Percentiles rank a stretch among this genome's conserved stretches.
Evolutionary conservation across 2,888 invertebrate genomes (phyloP).

Genomic region (Empis livida): DNA sequence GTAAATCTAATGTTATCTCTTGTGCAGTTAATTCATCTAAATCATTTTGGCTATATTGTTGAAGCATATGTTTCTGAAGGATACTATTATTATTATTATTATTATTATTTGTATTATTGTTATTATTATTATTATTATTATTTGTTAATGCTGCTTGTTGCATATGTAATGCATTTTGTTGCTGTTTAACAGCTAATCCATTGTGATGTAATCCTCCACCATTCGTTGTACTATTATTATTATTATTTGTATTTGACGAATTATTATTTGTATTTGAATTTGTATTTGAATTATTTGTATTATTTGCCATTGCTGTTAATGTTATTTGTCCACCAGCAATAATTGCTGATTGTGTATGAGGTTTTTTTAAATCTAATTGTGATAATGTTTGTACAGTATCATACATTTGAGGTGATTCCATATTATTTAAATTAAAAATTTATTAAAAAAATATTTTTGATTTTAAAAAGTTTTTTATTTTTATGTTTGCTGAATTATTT

Average conservation of each 20-base stretch:
- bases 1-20: constrained; percentile 83
- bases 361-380: constrained; percentile 35
- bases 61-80: constrained; percentile 47
- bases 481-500: not conserved
- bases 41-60: constrained; percentile 67
- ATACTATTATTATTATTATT: constrained; percentile 31
- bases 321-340: constrained; percentile 31
- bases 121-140: constrained; percentile 19
- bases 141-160: constrained; percentile 27
- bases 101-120: constrained; percentile 15
- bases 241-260: constrained; percentile 11
- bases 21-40: constrained; percentile 81
- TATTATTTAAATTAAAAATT: constrained; percentile 27
- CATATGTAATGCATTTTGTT: constrained; percentile 35
- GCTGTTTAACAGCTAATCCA: constrained; percentile 29
- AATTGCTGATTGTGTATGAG: constrained; percentile 31
- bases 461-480: not conserved
- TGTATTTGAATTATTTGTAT: constrained; percentile 18
- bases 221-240: constrained; percentile 11
- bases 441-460: not conserved
- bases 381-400: constrained; percentile 36
- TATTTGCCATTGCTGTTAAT: constrained; percentile 28
- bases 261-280: constrained; percentile 20
- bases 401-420: constrained; percentile 39
- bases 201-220: constrained; percentile 19